Percentiles rank a stretch among this genome's conserved stretches.
phyloP scores from a whole-genome alignment of 1,140 invertebrate genomes.

The Steinernema feltiae region DNA sequence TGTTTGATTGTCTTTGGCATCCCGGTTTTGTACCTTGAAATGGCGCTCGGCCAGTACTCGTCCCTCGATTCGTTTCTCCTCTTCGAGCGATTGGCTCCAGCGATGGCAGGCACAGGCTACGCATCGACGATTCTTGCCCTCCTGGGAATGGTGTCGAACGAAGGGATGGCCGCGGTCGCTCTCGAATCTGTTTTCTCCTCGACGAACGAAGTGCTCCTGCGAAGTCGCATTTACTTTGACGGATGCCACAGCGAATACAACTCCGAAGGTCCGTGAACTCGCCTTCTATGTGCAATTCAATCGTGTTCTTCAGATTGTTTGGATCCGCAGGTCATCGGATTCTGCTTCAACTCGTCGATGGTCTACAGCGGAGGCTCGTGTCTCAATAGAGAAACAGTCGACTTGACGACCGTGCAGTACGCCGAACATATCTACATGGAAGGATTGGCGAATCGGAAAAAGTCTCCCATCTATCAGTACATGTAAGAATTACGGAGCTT shows the following conservation, averaged over 20 bases:
- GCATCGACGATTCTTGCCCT: not conserved
- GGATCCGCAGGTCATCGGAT: not conserved
- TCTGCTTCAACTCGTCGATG: not conserved
- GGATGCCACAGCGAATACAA: not conserved
- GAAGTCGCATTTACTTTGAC: slow-evolving; percentile 5
- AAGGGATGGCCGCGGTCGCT: not conserved
- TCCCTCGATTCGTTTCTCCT: not conserved
- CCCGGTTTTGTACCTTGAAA: not conserved
- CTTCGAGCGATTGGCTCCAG: not conserved
- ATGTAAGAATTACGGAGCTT: not conserved
- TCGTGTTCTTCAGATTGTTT: not conserved
- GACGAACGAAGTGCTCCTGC: not conserved
- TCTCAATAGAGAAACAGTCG: not conserved
- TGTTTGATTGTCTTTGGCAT: not conserved
- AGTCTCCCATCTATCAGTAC: not conserved
- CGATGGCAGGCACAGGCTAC: not conserved
- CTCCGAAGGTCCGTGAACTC: not conserved
- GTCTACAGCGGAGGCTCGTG: not conserved
- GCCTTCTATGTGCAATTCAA: not conserved
- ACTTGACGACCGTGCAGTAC: not conserved
- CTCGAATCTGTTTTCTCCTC: not conserved
- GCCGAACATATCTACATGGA: not conserved
- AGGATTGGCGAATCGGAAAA: not conserved
- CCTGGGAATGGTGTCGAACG: not conserved
- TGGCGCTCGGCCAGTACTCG: slow-evolving; percentile 2